phyloP scores from a whole-genome alignment of 92 coral and sea anemone genomes.

The Zoanthus sociatus region DNA sequence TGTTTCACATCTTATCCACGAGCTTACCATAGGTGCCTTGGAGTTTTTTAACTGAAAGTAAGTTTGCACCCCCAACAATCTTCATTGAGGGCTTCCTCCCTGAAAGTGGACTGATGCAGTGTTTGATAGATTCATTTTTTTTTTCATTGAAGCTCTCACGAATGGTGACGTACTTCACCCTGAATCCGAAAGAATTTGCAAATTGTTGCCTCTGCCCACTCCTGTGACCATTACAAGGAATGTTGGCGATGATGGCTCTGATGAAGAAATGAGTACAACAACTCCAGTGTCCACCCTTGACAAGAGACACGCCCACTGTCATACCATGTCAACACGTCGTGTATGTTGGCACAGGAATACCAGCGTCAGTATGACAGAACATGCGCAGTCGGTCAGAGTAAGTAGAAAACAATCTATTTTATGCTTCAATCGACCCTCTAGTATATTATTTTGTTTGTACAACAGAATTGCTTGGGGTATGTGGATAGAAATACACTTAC shows the following conservation, averaged over 20 bases:
- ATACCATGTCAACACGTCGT: conserved; percentile 97
- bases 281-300: conserved; percentile 90
- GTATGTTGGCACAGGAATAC: conserved; percentile 99
- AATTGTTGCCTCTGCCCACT: conserved; percentile 86
- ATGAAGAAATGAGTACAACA: conserved; percentile 79
- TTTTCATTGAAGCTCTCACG: conserved; percentile 46
- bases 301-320: conserved; percentile 96
- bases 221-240: conserved; percentile 78
- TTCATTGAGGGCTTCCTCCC: too few species aligned
- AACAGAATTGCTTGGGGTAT: not conserved
- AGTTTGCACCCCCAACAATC: too few species aligned
- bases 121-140: too few species aligned
- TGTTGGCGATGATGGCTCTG: conserved; percentile 80
- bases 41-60: too few species aligned
- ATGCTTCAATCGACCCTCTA: not conserved
- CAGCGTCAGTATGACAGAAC: conserved; percentile 94
- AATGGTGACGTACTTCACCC: conserved; percentile 80
- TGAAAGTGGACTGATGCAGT: too few species aligned
- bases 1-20: too few species aligned
- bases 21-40: too few species aligned
- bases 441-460: not conserved
- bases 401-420: conserved; percentile 23
- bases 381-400: conserved; percentile 95
- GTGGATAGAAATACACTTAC: too few species aligned
- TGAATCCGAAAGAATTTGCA: conserved; percentile 65